Evolutionary conservation across 1,140 invertebrate genomes (phyloP).

Genomic region (Arctopsyche grandis): DNA sequence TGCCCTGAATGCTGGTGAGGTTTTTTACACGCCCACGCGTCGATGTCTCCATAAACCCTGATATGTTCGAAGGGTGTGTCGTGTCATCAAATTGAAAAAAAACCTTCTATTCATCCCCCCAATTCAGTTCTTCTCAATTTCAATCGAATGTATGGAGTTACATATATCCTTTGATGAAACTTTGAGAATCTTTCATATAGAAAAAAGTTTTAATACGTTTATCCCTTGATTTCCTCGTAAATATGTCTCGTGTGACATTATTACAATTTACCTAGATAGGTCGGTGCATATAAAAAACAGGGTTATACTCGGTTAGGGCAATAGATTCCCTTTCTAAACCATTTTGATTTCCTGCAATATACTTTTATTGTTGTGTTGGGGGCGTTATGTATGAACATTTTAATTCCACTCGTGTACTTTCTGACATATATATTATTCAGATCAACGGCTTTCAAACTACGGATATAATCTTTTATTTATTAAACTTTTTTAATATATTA

Average conservation of each 20-base stretch:
- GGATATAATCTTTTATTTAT: background rate
- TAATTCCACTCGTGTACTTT: conserved; percentile 24
- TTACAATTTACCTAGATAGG: conserved; percentile 24
- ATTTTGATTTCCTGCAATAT: background rate
- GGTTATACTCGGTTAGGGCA: conserved; percentile 35
- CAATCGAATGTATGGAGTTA: background rate
- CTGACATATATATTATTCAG: background rate
- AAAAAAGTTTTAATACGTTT: conserved; percentile 18
- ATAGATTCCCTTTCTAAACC: conserved; percentile 2
- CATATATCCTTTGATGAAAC: background rate
- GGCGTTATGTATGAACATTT: background rate
- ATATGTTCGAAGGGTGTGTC: background rate
- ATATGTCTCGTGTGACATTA: conserved; percentile 34
- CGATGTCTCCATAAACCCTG: conserved; percentile 26
- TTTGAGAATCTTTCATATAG: background rate
- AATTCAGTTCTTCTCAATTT: too few species aligned
- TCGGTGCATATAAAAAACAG: conserved; percentile 29
- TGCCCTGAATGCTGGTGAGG: background rate
- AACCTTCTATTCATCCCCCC: too few species aligned
- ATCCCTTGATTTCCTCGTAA: conserved; percentile 39
- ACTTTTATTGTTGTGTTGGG: conserved; percentile 21
- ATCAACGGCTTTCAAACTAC: background rate
- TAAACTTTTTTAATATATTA: too few species aligned
- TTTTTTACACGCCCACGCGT: conserved; percentile 27
- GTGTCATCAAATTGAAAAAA: background rate